Evolutionary conservation across 2,797 vertebrate genomes (phyloP).

Genomic region (Selene dorsalis): DNA sequence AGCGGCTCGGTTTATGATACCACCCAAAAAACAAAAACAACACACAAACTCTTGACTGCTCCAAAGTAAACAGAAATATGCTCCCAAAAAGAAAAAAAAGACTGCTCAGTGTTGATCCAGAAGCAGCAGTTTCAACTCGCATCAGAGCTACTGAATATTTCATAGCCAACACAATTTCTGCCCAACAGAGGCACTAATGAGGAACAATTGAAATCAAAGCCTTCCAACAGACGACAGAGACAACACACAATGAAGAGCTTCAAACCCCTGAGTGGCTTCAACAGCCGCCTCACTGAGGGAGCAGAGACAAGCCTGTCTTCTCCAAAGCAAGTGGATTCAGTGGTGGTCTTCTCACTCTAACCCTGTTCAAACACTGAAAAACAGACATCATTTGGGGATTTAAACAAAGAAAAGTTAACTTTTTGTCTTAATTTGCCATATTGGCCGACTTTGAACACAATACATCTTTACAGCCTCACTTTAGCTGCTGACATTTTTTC

Average conservation of each 20-base stretch:
- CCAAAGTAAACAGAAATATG: slow-evolving; percentile 52
- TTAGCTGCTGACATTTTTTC: not conserved
- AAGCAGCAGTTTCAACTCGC: slow-evolving; percentile 42
- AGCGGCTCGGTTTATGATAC: slow-evolving; percentile 39
- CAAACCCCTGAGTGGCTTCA: slow-evolving; percentile 42
- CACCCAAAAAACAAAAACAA: slow-evolving; percentile 45
- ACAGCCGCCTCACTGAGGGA: slow-evolving; percentile 6
- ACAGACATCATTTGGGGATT: not conserved
- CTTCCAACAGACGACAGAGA: slow-evolving; percentile 38
- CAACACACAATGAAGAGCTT: slow-evolving; percentile 33
- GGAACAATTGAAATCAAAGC: slow-evolving; percentile 74
- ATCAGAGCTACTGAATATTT: slow-evolving; percentile 73
- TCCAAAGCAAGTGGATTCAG: not conserved
- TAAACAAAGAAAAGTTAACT: not conserved
- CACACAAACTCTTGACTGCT: slow-evolving; percentile 23
- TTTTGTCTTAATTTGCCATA: not conserved
- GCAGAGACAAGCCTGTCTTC: slow-evolving; percentile 7
- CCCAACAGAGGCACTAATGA: slow-evolving; percentile 64
- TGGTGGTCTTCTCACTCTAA: not conserved
- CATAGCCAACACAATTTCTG: slow-evolving; percentile 56
- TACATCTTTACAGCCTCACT: no score
- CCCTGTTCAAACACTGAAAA: not conserved
- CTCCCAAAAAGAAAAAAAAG: slow-evolving; percentile 44
- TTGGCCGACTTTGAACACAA: not conserved
- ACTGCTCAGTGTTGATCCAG: slow-evolving; percentile 37